Conservation (phyloP, 2,797 vertebrate species). For the Lepidocolaptes lacrymiger region DNA sequence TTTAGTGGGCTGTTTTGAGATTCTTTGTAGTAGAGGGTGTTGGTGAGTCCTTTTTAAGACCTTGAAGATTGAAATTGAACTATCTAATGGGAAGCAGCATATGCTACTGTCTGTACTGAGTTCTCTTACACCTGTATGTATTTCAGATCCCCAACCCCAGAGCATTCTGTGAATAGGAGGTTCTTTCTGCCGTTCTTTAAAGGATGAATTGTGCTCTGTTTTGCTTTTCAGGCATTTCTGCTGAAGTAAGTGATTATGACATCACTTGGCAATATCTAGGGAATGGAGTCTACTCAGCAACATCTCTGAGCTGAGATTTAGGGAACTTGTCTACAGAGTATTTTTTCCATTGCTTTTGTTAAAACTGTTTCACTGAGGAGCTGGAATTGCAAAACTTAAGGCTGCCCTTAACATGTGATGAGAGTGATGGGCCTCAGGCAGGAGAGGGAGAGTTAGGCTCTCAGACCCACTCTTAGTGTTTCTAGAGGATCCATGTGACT, state of each 20-base stretch:
- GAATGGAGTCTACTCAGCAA: rapidly evolving
- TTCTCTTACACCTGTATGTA: neutral
- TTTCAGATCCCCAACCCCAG: neutral
- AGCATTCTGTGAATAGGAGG: neutral
- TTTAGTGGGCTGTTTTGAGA: neutral
- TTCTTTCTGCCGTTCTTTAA: neutral
- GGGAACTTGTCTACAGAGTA: neutral
- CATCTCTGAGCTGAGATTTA: neutral
- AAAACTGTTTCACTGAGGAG: neutral
- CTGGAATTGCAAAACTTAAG: neutral
- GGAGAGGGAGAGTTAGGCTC: neutral
- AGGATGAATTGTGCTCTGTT: neutral
- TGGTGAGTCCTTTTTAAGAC: neutral
- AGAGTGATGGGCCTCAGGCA: neutral
- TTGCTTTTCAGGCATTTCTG: neutral
- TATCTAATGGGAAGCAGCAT: neutral
- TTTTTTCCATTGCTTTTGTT: neutral
- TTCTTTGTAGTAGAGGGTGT: neutral
- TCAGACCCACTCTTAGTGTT: neutral
- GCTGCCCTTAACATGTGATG: rapidly evolving
- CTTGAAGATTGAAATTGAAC: neutral
- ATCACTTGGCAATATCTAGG: neutral
- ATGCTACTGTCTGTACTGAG: neutral
- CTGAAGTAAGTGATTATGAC: neutral
- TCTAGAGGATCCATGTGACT: neutral